phyloP scores from a whole-genome alignment of 2,888 invertebrate species.

The Myopa tessellatipennis region DNA sequence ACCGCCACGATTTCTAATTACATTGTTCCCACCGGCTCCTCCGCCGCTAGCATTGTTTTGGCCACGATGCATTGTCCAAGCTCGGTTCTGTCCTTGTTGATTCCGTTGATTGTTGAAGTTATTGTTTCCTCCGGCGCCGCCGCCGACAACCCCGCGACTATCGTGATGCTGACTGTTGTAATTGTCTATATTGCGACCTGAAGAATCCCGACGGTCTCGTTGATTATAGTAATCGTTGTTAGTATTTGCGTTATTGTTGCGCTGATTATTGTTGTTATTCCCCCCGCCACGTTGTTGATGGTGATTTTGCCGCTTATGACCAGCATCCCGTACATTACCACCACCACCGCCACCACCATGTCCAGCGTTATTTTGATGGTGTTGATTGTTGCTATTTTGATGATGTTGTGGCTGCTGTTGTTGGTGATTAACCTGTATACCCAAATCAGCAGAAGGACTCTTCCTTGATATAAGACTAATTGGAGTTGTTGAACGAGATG shows the following conservation, averaged over 20 bases:
- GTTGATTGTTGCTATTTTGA: conserved; percentile 46
- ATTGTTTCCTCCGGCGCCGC: conserved; percentile 42
- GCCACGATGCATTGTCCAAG: conserved; percentile 66
- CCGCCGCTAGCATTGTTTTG: conserved; percentile 40
- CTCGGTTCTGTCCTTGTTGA: conserved; percentile 60
- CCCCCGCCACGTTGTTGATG: conserved; percentile 53
- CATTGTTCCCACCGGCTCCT: conserved; percentile 51
- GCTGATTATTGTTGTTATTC: conserved; percentile 51
- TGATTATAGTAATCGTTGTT: conserved; percentile 58
- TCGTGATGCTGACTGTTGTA: conserved; percentile 60
- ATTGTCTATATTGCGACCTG: conserved; percentile 62
- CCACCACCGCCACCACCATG: conserved; percentile 56
- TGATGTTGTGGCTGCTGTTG: conserved; percentile 53
- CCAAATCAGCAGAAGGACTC: conserved; percentile 88
- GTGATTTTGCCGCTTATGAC: conserved; percentile 63
- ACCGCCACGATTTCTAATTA: conserved; percentile 56
- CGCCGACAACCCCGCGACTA: conserved; percentile 36
- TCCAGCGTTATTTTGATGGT: conserved; percentile 55
- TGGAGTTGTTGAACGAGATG: conserved; percentile 85
- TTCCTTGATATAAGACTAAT: conserved; percentile 80
- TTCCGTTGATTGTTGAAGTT: conserved; percentile 63
- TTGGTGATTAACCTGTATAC: conserved; percentile 75
- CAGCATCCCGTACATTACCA: conserved; percentile 67
- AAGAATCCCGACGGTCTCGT: conserved; percentile 66
- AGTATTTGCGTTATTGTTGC: conserved; percentile 49